Evolutionary conservation across 2,888 invertebrate genomes (phyloP), one percentile per base, ranked within the genome.

Genomic region (Drosophila vallismaia): DNA sequence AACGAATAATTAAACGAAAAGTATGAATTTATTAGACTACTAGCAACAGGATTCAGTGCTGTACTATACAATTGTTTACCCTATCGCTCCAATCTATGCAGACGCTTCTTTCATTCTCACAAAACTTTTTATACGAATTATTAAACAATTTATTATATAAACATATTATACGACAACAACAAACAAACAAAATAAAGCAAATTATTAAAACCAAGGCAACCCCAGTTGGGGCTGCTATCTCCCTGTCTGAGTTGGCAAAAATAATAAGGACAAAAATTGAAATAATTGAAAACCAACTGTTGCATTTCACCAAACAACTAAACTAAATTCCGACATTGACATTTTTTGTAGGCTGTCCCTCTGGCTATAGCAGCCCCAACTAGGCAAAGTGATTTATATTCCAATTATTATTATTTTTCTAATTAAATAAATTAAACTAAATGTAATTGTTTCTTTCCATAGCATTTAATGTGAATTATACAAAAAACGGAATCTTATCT

Each of bases 361-460:
- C 42, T 54, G 53, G 64, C 71, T 76, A 75, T 67, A 62, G 67
- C 64, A 49, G 71, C 50, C 77, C 74, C 67, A 68, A 74, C 76
- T 74, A 68, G 51, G 78, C 82, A 87, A 88, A 88, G 86, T 88
- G 86, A 86, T 86, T 88, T 88, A 86, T 82, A 83, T 85, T 85
- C 85, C 85, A 85, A 85, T 85, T 87, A 83, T 87, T 82, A 87
- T 84, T 77, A 87, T 87, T 75, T 86, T 79, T 88, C 76, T 83
- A 80, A 79, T 82, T 83, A 86, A 86, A 76, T 75, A 78, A 77
- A 79, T 82, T 77, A 75, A 77, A 79, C 76, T 79, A 72, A 77
- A 88, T 86, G 83, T 83, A 85, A 85, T 83, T 75, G 83, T 87
- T 83, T 87, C 80, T 86, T 86, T 85, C 80, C 83, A 86, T 88